These are phyloP conservation scores for Atlantisia rogersi DNA, from an alignment of 2,113 vertebrate species.

Conservation along the genomic window DNA sequence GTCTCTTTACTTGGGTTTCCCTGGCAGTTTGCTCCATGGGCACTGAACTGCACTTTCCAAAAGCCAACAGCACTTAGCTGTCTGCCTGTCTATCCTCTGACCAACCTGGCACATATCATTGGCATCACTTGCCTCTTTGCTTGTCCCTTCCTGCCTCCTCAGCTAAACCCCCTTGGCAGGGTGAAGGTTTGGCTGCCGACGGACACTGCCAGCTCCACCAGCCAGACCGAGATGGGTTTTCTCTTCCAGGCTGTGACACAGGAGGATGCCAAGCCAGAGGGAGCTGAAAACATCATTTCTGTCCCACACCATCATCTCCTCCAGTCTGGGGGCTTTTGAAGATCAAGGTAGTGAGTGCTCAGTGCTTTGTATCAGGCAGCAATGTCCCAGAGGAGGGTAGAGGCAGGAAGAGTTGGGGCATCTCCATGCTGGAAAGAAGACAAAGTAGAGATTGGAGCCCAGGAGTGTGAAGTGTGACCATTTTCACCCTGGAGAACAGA, in stretches of 20 bases:
- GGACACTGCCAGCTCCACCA: neutral
- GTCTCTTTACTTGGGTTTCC: neutral
- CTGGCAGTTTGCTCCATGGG: neutral
- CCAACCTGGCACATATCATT: neutral
- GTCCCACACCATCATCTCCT: neutral
- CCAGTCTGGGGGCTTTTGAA: neutral
- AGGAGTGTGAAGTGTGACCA: rapidly evolving
- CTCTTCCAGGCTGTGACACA: neutral
- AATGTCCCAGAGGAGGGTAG: neutral
- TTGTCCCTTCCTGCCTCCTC: neutral
- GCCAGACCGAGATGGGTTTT: neutral
- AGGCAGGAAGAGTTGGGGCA: neutral
- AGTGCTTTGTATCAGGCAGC: neutral
- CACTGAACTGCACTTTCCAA: neutral
- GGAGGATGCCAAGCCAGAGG: neutral
- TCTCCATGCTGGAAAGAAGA: neutral
- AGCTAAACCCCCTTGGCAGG: too few relatives aligned
- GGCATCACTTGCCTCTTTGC: neutral
- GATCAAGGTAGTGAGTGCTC: neutral
- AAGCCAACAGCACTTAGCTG: neutral
- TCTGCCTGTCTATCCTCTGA: neutral
- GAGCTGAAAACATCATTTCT: neutral
- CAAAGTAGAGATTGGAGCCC: neutral
- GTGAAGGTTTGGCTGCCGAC: neutral
- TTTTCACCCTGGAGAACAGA: neutral